Conservation (phyloP, 2,113 vertebrate genomes). For the Lagopus muta region DNA sequence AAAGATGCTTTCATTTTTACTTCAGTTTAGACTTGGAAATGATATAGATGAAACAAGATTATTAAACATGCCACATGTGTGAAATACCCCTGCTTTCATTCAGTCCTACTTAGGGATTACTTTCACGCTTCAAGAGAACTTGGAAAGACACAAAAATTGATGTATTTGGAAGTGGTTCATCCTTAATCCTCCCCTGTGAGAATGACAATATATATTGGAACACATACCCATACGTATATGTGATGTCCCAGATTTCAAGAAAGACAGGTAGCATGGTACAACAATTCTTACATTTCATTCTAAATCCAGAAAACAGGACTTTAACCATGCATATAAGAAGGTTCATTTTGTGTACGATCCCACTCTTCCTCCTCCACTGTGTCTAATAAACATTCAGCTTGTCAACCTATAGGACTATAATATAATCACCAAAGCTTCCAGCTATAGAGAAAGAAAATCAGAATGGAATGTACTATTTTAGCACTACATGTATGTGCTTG, state of each 20-base stretch:
- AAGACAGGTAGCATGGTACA: neutral
- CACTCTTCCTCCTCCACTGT: neutral
- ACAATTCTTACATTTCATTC: neutral
- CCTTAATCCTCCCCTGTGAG: constrained; percentile 4
- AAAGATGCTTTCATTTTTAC: neutral
- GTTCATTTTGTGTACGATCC: neutral
- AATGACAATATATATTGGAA: neutral
- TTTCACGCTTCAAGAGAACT: neutral
- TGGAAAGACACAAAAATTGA: neutral
- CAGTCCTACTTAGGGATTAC: neutral
- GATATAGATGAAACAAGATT: neutral
- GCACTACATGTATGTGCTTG: neutral
- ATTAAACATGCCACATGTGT: neutral
- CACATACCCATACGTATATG: rapidly evolving
- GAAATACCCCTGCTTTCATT: neutral
- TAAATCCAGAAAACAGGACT: neutral
- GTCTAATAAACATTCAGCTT: constrained; percentile 1
- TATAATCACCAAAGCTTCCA: neutral
- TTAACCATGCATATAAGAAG: neutral
- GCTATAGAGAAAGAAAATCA: neutral
- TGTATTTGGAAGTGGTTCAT: neutral
- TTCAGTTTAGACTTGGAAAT: neutral
- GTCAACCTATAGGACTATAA: neutral
- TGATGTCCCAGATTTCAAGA: constrained; percentile 12
- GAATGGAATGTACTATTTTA: neutral